Conservation (phyloP, 2,888 invertebrate genomes). For the Tenthredo livida region DNA sequence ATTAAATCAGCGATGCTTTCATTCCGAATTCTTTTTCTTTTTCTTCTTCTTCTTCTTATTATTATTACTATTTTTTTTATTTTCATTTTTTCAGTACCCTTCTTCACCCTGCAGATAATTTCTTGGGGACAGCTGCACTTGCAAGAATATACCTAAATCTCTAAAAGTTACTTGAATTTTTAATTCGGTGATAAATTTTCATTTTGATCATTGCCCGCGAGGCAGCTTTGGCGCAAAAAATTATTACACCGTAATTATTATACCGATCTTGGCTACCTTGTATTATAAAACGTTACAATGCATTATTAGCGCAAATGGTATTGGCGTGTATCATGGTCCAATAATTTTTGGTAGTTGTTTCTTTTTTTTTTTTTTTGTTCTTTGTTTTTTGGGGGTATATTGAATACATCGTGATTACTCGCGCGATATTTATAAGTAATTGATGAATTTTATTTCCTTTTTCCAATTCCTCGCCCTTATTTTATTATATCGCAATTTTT, state of each 20-base stretch:
- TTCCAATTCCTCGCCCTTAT: neutral
- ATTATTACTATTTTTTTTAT: too few species aligned
- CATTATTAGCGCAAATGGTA: neutral
- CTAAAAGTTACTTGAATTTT: neutral
- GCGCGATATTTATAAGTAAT: neutral
- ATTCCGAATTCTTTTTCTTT: neutral
- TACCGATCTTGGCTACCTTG: neutral
- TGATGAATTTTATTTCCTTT: neutral
- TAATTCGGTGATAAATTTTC: neutral
- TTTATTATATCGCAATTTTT: neutral
- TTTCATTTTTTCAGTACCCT: too few species aligned
- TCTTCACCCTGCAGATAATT: neutral
- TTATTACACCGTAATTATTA: neutral
- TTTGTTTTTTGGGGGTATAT: neutral
- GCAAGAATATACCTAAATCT: neutral
- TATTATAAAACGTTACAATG: neutral
- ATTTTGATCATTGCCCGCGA: neutral
- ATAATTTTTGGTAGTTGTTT: neutral
- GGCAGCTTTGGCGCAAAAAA: neutral
- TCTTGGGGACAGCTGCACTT: neutral
- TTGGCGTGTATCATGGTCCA: neutral
- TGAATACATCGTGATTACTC: neutral
- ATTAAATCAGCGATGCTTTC: neutral
- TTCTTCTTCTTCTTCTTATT: neutral
- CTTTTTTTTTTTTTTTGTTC: neutral